These are phyloP conservation scores for Heteronetta atricapilla DNA, from an alignment of 2,113 vertebrate genomes.

Conservation along the genomic window DNA sequence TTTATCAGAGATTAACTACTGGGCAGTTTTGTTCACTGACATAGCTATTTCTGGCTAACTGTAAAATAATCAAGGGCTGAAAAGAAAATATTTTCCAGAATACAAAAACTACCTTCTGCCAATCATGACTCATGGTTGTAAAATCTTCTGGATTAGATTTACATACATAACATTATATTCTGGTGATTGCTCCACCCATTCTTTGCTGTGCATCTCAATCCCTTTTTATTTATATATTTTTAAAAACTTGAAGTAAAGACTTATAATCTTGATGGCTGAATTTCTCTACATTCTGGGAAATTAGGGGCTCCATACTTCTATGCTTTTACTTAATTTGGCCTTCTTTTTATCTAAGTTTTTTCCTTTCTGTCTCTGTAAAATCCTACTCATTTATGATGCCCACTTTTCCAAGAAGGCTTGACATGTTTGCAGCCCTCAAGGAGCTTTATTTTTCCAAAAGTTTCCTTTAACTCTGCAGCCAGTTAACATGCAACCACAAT, in stretches of 20 bases:
- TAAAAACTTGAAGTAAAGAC: not conserved
- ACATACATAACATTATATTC: not conserved
- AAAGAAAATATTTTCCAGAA: not conserved
- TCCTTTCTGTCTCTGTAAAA: not conserved
- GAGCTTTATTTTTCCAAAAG: not conserved
- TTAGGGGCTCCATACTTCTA: not conserved
- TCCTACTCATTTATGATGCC: not conserved
- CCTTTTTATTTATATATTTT: not conserved
- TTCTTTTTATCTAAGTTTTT: not conserved
- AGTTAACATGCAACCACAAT: fast-evolving
- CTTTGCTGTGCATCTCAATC: not conserved
- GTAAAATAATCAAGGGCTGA: not conserved
- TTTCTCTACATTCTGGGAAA: not conserved
- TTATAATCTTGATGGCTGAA: not conserved
- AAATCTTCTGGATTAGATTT: not conserved
- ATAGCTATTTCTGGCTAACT: not conserved
- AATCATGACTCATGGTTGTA: not conserved
- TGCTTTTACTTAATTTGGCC: not conserved
- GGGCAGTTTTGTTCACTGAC: not conserved
- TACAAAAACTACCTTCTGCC: not conserved
- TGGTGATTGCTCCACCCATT: not conserved
- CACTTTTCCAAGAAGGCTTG: not conserved
- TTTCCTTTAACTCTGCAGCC: not conserved
- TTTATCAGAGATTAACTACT: not conserved
- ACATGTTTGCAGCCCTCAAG: not conserved